Percentiles rank a stretch among this genome's conserved stretches.
These are phyloP conservation scores for Semnornis frantzii DNA, from an alignment of 2,113 vertebrate genomes.

Conservation along the genomic window DNA sequence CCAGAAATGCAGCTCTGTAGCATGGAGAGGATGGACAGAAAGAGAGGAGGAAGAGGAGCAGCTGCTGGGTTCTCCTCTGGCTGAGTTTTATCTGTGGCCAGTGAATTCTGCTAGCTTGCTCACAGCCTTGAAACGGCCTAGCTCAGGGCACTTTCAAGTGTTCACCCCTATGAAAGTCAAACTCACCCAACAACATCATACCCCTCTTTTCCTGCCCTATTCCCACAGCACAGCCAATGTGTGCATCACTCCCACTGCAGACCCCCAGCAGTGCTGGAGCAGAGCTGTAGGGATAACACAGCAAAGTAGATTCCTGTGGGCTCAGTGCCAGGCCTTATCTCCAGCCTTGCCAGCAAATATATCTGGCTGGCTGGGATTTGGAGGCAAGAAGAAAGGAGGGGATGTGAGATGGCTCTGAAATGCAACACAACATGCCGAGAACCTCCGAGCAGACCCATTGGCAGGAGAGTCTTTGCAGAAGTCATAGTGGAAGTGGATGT, in stretches of 20 bases:
- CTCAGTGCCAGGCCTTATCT: too few species aligned
- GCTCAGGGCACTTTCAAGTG: background rate
- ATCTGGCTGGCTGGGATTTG: too few species aligned
- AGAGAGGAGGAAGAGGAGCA: background rate
- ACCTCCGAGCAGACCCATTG: background rate
- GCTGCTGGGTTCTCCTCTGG: background rate
- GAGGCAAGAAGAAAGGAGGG: too few species aligned
- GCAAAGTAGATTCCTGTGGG: too few species aligned
- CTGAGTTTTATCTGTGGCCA: background rate
- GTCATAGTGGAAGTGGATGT: background rate
- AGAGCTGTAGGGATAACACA: too few species aligned
- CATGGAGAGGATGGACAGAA: background rate
- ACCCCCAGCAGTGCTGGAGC: too few species aligned
- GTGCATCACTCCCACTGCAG: too few species aligned
- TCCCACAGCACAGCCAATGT: too few species aligned
- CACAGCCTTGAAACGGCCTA: background rate
- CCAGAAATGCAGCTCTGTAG: background rate
- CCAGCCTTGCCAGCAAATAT: too few species aligned
- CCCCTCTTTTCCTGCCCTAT: too few species aligned
- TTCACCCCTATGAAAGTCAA: background rate
- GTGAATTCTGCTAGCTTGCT: background rate
- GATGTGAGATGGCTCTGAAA: too few species aligned
- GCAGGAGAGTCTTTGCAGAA: background rate
- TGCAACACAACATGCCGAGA: too few species aligned
- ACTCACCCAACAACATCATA: background rate